phyloP scores from a whole-genome alignment of 2,888 invertebrate species.

The Rhagophthalmus giganteus region DNA sequence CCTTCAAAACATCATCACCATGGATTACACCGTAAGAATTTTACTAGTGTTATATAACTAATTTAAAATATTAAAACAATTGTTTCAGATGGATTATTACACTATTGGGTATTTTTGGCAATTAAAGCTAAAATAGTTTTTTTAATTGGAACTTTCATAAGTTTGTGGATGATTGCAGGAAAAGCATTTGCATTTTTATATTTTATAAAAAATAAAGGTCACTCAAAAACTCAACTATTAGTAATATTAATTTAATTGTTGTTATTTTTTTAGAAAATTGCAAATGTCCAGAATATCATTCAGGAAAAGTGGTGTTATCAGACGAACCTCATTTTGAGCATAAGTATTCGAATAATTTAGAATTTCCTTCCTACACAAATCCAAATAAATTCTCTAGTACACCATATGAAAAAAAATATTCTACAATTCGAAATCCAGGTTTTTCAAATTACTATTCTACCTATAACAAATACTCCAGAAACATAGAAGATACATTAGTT shows the following conservation, averaged over 20 bases:
- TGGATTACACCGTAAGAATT: conserved; percentile 13
- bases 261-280: conserved; percentile 22
- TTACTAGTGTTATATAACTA: background rate
- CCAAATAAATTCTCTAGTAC: conserved; percentile 4
- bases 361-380: background rate
- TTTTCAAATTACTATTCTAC: background rate
- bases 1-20: conserved; percentile 15
- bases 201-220: conserved; percentile 21
- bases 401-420: conserved; percentile 20
- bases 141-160: conserved; percentile 46
- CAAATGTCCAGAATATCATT: conserved; percentile 17
- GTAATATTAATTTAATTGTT: too few relatives aligned
- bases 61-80: background rate
- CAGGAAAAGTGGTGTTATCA: conserved; percentile 10
- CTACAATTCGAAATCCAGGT: conserved; percentile 11
- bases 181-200: conserved; percentile 47
- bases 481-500: conserved; percentile 26
- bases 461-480: conserved; percentile 18
- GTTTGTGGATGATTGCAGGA: conserved; percentile 44
- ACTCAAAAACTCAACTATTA: background rate
- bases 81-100: conserved; percentile 28
- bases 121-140: conserved; percentile 49
- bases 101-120: conserved; percentile 47
- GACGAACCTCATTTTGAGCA: conserved; percentile 19
- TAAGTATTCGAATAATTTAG: conserved; percentile 22